Percentiles rank a stretch among this genome's conserved stretches.
phyloP scores from a whole-genome alignment of 2,113 vertebrate species.

The Mugil cephalus region DNA sequence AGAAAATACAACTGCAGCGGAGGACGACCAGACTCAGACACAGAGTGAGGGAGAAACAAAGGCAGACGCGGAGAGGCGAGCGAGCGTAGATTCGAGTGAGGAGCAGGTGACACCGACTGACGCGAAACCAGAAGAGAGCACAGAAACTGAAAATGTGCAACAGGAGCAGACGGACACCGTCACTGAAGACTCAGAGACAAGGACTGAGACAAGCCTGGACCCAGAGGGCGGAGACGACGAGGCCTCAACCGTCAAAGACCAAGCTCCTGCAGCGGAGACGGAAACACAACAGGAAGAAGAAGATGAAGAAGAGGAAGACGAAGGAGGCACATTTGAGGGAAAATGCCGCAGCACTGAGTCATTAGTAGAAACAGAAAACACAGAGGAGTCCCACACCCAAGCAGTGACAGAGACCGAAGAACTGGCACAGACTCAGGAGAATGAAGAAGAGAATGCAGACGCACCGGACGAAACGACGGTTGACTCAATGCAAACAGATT shows the following conservation, averaged over 20 bases:
- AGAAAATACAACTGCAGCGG: conserved; percentile 14
- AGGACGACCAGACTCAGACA: conserved; percentile 13
- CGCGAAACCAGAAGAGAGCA: conserved; percentile 1
- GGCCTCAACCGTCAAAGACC: background rate
- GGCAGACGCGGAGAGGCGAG: conserved; percentile 2
- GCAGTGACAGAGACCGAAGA: conserved; percentile 15
- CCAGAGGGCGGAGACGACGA: conserved; percentile 7
- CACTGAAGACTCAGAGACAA: conserved; percentile 11
- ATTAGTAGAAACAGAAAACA: conserved; percentile 27
- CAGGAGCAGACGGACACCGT: conserved; percentile 8
- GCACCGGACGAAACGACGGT: background rate
- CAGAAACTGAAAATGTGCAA: conserved; percentile 36
- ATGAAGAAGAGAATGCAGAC: conserved; percentile 1
- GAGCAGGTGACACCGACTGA: conserved; percentile 26
- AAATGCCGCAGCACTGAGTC: conserved; percentile 37
- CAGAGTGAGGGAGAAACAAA: conserved; percentile 4
- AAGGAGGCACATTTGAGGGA: conserved; percentile 5
- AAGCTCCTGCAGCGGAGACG: conserved; percentile 2
- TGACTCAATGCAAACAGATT: background rate
- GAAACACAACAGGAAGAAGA: conserved; percentile 13
- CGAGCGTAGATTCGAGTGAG: background rate
- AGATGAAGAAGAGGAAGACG: conserved; percentile 19
- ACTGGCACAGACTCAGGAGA: background rate
- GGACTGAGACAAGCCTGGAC: conserved; percentile 4
- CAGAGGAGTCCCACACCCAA: conserved; percentile 25